Evolutionary conservation across 2,113 vertebrate genomes (phyloP), one percentile per base, ranked within the genome.

Genomic region (Hylia prasina): DNA sequence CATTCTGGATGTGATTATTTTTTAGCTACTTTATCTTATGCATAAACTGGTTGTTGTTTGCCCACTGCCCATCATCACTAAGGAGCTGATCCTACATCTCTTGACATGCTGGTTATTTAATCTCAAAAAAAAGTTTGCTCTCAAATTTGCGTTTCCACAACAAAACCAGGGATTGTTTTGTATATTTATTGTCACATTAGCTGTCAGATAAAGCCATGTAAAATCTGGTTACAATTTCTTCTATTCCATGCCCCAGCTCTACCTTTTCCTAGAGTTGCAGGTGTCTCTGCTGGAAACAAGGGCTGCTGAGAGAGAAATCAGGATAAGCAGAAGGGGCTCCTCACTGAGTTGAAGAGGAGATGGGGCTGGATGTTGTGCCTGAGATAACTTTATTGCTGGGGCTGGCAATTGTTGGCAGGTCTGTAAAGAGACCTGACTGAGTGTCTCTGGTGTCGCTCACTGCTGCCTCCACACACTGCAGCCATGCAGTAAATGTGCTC

Each of bases 361-460:
- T 31, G 15, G 63, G 76, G n/a, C 42, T 68, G 78, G 65, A 24
- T 65, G 63, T 76, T 92, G 37, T 87, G 60, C 45, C 63, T 83
- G 58, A 65, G 71, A 54, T 82, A 94, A 88, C 90, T 92, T 80
- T 24, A 66, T 92, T 94, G 88, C 89, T 64, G 76, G 39, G 82
- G 54, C 15, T 96, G 72, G 31, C 76, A 57, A 15, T 65, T 80
- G 70, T 58, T 94, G 71, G 63, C 82, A 93, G 82, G 51, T 79
- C 15, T 64, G 78, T 80, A 83, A 90, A 81, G 79, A 86, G 93
- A 93, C 23, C 56, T 89, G 77, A 58, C 21, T 28, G 71, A 24
- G 30, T 39, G 68, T 89, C 90, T 68, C 92, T 82, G 64, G 69
- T 93, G 90, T 90, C 68, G 10, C 73, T 87, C 20, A 0, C 37